phyloP scores from a whole-genome alignment of 2,797 vertebrate species.

The Channa striata region DNA sequence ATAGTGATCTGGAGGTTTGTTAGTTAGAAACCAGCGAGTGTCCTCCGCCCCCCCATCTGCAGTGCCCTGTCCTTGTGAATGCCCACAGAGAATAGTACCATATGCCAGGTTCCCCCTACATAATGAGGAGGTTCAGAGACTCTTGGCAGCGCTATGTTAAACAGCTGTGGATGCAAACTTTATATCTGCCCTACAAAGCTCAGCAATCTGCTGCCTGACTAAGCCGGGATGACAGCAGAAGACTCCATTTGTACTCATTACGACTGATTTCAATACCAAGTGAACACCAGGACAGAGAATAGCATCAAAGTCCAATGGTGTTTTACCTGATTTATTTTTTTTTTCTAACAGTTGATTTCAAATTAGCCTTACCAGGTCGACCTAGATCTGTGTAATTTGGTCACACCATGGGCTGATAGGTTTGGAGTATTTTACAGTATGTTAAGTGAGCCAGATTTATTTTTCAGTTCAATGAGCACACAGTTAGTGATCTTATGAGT shows the following conservation, averaged over 20 bases:
- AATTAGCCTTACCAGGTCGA: neutral
- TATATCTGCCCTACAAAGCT: conserved; percentile 74
- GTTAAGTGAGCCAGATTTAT: conserved; percentile 4
- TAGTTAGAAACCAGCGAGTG: conserved; percentile 62
- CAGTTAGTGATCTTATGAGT: neutral
- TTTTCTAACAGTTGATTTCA: neutral
- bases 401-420: neutral
- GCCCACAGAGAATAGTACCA: conserved; percentile 82
- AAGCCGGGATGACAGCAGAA: conserved; percentile 48
- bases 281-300: conserved; percentile 1
- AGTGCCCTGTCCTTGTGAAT: conserved; percentile 78
- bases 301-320: conserved; percentile 14
- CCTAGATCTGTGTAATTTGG: neutral
- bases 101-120: conserved; percentile 78
- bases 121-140: conserved; percentile 79
- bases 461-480: neutral
- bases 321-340: neutral
- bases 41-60: conserved; percentile 65
- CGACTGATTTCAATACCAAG: conserved; percentile 26
- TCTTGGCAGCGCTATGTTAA: conserved; percentile 77
- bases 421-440: neutral
- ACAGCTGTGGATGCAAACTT: conserved; percentile 81
- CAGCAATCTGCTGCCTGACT: conserved; percentile 77
- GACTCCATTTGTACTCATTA: conserved; percentile 67
- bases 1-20: conserved; percentile 57